Percentiles rank a stretch among this genome's conserved stretches.
Evolutionary conservation across 2,888 invertebrate genomes (phyloP).

Genomic region (Drosophila pseudotalamancana): DNA sequence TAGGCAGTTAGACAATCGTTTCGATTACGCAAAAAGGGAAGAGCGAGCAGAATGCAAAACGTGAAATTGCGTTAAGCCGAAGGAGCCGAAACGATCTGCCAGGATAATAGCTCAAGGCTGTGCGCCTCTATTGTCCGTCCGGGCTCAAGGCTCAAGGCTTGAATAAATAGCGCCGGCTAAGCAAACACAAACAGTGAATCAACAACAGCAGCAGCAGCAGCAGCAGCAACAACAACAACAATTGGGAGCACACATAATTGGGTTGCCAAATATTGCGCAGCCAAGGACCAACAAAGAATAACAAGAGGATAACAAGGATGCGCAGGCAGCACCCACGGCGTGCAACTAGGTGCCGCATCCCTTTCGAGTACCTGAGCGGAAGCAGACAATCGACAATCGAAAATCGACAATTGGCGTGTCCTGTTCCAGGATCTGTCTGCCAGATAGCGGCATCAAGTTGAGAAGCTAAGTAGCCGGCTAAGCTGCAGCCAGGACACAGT

Average conservation of each 20-base stretch:
- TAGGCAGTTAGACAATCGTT: constrained; percentile 56
- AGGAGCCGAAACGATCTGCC: constrained; percentile 25
- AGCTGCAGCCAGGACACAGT: constrained; percentile 1
- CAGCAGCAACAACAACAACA: not conserved
- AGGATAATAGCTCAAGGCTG: constrained; percentile 77
- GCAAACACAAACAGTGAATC: constrained; percentile 53
- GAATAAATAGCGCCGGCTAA: constrained; percentile 75
- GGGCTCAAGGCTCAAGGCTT: constrained; percentile 50
- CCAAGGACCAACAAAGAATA: constrained; percentile 22
- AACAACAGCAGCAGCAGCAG: not conserved
- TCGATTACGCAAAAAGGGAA: constrained; percentile 62
- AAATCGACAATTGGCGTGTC: constrained; percentile 24
- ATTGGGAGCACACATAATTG: constrained; percentile 52
- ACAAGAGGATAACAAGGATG: not conserved
- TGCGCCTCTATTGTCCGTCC: constrained; percentile 70
- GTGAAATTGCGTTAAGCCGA: constrained; percentile 41
- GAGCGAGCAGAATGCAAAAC: constrained; percentile 49
- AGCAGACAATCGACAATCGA: constrained; percentile 62
- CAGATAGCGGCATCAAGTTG: constrained; percentile 57
- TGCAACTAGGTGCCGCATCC: constrained; percentile 31
- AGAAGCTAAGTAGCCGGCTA: constrained; percentile 66
- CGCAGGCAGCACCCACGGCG: constrained; percentile 58
- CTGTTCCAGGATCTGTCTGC: constrained; percentile 18
- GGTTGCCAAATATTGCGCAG: constrained; percentile 75
- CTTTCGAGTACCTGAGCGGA: constrained; percentile 45